These are phyloP conservation scores for Dolichallabes microphthalmus DNA, from an alignment of 2,113 vertebrate species.

Conservation along the genomic window DNA sequence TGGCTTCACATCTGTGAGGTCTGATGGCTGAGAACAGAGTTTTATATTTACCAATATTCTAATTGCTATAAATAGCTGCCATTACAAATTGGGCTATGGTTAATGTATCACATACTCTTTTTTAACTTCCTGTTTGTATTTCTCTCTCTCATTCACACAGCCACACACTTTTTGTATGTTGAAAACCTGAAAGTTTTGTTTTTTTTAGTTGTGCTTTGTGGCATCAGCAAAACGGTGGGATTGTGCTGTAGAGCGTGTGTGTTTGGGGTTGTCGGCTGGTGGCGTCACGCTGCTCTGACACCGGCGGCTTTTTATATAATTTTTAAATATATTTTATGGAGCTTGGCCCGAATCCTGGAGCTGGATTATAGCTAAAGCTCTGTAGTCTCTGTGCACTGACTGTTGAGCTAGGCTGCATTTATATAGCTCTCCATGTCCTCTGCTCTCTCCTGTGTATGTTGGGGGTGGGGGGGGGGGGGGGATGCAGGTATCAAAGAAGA, in stretches of 20 bases:
- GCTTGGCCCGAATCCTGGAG: conserved; percentile 50
- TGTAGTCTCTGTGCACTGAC: conserved; percentile 24
- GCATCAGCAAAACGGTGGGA: not conserved
- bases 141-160: not conserved
- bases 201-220: not conserved
- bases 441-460: not conserved
- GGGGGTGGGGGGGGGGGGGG: not conserved
- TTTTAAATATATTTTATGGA: conserved; percentile 53
- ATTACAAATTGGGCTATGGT: not conserved
- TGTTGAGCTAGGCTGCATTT: conserved; percentile 44
- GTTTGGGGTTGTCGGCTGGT: conserved; percentile 24
- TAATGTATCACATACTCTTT: not conserved
- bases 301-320: conserved; percentile 48
- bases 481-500: not conserved
- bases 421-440: conserved; percentile 34
- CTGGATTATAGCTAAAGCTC: conserved; percentile 41
- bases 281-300: conserved; percentile 38
- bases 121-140: not conserved
- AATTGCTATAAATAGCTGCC: conserved; percentile 27
- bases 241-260: conserved; percentile 12
- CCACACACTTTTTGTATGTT: not conserved
- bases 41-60: conserved; percentile 7
- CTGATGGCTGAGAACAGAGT: not conserved
- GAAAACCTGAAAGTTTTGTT: not conserved
- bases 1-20: not conserved